phyloP scores from a whole-genome alignment of 2,888 invertebrate genomes.

The Athetis lepigone region DNA sequence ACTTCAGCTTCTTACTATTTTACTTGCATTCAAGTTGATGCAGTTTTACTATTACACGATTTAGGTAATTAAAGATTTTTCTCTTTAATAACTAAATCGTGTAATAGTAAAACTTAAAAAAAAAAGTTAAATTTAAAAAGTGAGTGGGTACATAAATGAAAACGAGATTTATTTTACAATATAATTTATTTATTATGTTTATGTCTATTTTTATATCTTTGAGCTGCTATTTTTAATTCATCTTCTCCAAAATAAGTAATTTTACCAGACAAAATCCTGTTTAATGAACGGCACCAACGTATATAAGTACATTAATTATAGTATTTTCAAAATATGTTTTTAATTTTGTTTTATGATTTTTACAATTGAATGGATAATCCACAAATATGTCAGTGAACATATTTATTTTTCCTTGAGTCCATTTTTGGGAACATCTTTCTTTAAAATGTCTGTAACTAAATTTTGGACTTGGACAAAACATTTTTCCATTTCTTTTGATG shows the following conservation, averaged over 20 bases:
- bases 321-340: constrained; percentile 3
- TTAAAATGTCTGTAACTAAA: background rate
- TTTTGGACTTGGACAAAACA: constrained; percentile 15
- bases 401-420: background rate
- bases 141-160: no score
- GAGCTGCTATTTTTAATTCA: background rate
- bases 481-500: constrained; percentile 8
- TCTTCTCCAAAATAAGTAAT: background rate
- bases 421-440: constrained; percentile 5
- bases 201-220: background rate
- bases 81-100: no score
- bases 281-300: constrained; percentile 11
- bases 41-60: no score
- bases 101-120: no score
- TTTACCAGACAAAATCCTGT: no score
- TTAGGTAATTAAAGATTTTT: no score
- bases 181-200: no score
- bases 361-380: constrained; percentile 3
- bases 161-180: no score
- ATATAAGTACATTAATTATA: background rate
- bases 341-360: background rate
- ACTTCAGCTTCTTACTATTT: no score
- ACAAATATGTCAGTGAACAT: no score
- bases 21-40: no score
- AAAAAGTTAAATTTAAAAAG: no score